These are phyloP conservation scores for Psittacula derbiana DNA, from an alignment of 2,797 vertebrate species.

Conservation along the genomic window DNA sequence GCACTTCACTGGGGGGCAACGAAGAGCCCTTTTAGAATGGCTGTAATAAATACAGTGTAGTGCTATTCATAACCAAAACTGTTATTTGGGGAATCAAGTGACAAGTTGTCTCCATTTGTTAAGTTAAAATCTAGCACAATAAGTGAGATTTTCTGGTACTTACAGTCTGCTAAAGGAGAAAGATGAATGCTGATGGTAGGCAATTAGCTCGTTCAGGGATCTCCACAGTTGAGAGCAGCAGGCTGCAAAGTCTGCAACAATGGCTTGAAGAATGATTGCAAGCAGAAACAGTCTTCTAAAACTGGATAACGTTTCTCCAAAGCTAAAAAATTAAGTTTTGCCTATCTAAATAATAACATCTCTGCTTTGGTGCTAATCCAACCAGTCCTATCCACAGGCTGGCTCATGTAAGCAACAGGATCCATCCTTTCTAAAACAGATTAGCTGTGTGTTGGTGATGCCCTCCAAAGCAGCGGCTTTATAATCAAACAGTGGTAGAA, in stretches of 20 bases:
- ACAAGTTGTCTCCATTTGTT: conserved; percentile 44
- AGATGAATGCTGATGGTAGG: conserved; percentile 35
- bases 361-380: background rate
- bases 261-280: background rate
- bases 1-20: background rate
- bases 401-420: background rate
- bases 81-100: conserved; percentile 32
- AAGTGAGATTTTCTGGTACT: conserved; percentile 54
- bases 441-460: background rate
- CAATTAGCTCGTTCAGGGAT: conserved; percentile 13
- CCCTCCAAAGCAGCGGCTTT: background rate
- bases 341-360: background rate
- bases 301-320: background rate
- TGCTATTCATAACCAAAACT: conserved; percentile 22
- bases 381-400: background rate
- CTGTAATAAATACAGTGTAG: background rate
- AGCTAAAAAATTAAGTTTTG: background rate
- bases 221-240: background rate
- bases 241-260: background rate
- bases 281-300: background rate
- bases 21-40: background rate
- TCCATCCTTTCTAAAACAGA: background rate
- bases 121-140: conserved; percentile 56
- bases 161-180: conserved; percentile 22
- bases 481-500: background rate